phyloP scores from a whole-genome alignment of 2,797 vertebrate species.

The Antrozous pallidus region DNA sequence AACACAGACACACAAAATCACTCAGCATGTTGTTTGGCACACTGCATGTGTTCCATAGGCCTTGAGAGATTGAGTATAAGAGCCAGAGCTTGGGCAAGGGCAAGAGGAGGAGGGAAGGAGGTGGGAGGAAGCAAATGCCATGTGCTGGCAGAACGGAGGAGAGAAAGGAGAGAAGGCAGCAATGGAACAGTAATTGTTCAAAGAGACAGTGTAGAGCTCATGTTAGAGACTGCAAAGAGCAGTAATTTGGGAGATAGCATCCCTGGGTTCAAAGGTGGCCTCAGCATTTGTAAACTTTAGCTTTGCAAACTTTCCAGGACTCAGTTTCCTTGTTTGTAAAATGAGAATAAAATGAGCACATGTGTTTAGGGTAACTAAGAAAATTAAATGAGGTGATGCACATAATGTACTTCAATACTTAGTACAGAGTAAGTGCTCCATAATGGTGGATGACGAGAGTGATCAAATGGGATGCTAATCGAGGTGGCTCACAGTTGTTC shows the following conservation, averaged over 20 bases:
- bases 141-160: background rate
- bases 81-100: background rate
- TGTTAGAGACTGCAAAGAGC: background rate
- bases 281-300: background rate
- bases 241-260: background rate
- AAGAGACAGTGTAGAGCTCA: background rate
- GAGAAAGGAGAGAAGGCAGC: background rate
- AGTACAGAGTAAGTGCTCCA: background rate
- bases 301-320: background rate
- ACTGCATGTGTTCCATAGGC: background rate
- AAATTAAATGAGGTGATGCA: background rate
- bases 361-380: background rate
- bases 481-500: background rate
- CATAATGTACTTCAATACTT: background rate
- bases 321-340: background rate
- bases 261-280: background rate
- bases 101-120: background rate
- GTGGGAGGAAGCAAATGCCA: background rate
- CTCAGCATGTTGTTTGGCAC: background rate
- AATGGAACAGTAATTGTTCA: background rate
- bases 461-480: background rate
- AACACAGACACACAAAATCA: background rate
- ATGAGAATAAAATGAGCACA: background rate
- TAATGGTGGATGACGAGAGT: background rate
- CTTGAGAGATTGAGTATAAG: background rate